These are phyloP conservation scores for Perca flavescens DNA, from an alignment of 2,113 vertebrate genomes.

Conservation along the genomic window DNA sequence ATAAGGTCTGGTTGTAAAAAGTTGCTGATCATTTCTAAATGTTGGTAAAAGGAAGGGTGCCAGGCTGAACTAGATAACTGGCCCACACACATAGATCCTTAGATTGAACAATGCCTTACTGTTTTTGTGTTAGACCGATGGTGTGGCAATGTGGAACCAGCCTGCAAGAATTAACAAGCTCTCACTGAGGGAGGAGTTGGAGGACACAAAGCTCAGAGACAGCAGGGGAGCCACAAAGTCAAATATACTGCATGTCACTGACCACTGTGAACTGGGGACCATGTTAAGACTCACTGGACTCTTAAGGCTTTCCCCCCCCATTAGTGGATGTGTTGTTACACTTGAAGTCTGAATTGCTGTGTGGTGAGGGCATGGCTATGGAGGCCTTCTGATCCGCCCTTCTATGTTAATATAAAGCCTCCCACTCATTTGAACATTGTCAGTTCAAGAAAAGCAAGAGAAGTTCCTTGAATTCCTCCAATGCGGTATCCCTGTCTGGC, in stretches of 20 bases:
- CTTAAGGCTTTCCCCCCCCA: background rate
- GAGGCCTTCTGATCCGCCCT: constrained; percentile 58
- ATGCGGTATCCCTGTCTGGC: constrained; percentile 68
- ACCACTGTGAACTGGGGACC: constrained; percentile 14
- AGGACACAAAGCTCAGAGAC: constrained; percentile 51
- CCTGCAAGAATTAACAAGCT: constrained; percentile 76
- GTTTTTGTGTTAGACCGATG: constrained; percentile 66
- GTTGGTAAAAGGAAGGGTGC: constrained; percentile 48
- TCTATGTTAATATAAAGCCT: constrained; percentile 44
- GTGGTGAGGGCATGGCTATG: constrained; percentile 51
- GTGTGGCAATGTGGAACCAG: constrained; percentile 80
- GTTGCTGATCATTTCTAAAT: constrained; percentile 62
- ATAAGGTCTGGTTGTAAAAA: constrained; percentile 44
- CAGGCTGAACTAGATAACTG: constrained; percentile 38
- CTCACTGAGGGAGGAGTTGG: constrained; percentile 49
- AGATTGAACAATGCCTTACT: constrained; percentile 53
- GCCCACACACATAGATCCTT: constrained; percentile 65
- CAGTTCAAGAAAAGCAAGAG: constrained; percentile 44
- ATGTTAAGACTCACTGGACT: constrained; percentile 39
- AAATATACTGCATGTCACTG: constrained; percentile 36
- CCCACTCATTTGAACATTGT: constrained; percentile 54
- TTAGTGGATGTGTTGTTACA: constrained; percentile 34
- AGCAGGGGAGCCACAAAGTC: constrained; percentile 57
- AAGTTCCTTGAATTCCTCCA: constrained; percentile 49
- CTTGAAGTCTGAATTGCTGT: constrained; percentile 49